Evolutionary conservation across 1,140 invertebrate genomes (phyloP), one percentile per base, ranked within the genome.

Genomic region (Epicauta chinensis): DNA sequence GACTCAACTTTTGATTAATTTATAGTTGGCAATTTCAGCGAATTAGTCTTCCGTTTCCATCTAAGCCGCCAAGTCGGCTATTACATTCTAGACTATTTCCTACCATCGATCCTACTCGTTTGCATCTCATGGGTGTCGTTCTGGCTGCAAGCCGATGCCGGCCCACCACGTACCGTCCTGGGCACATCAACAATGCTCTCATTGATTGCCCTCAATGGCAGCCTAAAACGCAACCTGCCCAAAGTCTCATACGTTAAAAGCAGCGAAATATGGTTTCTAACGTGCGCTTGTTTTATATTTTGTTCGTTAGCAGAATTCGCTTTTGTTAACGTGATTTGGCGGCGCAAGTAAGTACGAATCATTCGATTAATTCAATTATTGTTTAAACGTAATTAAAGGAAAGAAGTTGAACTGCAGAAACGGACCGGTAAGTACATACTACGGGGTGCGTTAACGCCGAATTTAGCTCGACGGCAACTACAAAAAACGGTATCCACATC

Each of bases 191-290:
- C 87, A 2, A 86, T 93, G 77, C 72, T 93, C 39, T 88, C 89
- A 9, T 90, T 93, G 54, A 91, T 91, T 58, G 92, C 89, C 3
- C 71, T 91, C 37, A 89, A 86, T 23, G 87, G 85, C 1, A 87
- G 86, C 36, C 83, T 87, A 56, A 86, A 83, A 29, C 88, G 89
- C 69, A 88, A 84, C 4, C 69, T 93, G 35, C 89, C 89, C 0
- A 91, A 91, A 68, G 88, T 91, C 1, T 91, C 89, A 11, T 93
- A 93, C 56, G 87, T 93, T n/a, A 91, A 91, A 71, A 88, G 89
- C 0, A 87, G 89, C 49, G 89, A 93, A 70, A 84, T 91, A 39
- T 91, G 91, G 88, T 91, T 90, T 63, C 72, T 91, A n/a, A 86
- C 84, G 0, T 91, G 89, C 63, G 88, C 83, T 1, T 80, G 82